These are phyloP conservation scores for Intoshia linei DNA, from an alignment of 1,140 invertebrate genomes.

Conservation along the genomic window DNA sequence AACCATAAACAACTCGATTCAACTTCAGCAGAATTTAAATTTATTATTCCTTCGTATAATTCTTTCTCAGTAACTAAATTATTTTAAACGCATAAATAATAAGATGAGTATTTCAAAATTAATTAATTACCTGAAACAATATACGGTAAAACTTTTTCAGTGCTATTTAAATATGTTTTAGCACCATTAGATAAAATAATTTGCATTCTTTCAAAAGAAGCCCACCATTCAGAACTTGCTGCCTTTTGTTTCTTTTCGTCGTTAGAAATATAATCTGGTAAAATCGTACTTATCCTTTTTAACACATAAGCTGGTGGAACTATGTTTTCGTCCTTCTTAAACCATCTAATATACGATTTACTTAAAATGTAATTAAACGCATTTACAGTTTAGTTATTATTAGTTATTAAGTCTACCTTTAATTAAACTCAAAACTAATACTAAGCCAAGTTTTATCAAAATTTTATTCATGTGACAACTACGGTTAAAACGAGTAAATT, in stretches of 20 bases:
- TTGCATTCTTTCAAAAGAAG: not conserved
- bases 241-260: not conserved
- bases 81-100: not conserved
- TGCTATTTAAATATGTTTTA: not conserved
- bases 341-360: not conserved
- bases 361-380: not conserved
- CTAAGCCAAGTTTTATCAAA: not conserved
- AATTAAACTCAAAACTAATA: not conserved
- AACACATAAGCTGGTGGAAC: conserved; percentile 1
- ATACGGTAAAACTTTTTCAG: not conserved
- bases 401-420: not conserved
- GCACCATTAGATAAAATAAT: not conserved
- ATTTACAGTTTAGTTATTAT: not conserved
- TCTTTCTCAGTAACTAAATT: conserved; percentile 10
- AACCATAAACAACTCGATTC: conserved; percentile 10
- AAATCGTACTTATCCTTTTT: conserved; percentile 5
- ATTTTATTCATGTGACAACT: not conserved
- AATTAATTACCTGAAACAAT: conserved; percentile 4
- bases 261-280: conserved; percentile 2
- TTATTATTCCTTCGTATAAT: conserved; percentile 9
- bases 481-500: not conserved
- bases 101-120: not conserved
- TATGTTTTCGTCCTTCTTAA: conserved; percentile 5
- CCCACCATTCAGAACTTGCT: conserved; percentile 1
- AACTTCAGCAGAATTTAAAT: conserved; percentile 6